Conservation (phyloP, 1,140 invertebrate genomes). For the Drosophila subobscura region DNA sequence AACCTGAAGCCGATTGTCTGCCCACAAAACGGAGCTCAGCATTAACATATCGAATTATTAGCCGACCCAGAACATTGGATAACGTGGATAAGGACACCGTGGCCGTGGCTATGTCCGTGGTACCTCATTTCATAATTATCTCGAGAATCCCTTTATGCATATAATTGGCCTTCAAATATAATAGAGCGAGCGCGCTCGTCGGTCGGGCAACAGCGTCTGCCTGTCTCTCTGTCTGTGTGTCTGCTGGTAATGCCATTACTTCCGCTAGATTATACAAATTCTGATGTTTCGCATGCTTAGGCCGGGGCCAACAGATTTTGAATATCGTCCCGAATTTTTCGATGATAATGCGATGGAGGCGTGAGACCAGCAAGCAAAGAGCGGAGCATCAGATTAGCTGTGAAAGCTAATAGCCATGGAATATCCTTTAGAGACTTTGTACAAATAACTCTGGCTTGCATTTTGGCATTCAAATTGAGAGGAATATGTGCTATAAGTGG, state of each 20-base stretch:
- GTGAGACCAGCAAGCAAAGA: neutral
- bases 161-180: constrained; percentile 77
- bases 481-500: too few relatives aligned
- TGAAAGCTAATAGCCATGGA: too few relatives aligned
- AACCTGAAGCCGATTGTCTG: constrained; percentile 60
- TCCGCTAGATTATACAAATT: constrained; percentile 61
- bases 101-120: constrained; percentile 11
- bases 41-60: constrained; percentile 83
- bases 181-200: constrained; percentile 35
- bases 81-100: constrained; percentile 67
- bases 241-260: constrained; percentile 61
- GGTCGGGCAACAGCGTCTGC: constrained; percentile 47
- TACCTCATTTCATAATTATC: constrained; percentile 75
- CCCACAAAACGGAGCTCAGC: constrained; percentile 49
- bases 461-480: too few relatives aligned
- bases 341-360: constrained; percentile 17
- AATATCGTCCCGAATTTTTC: constrained; percentile 10
- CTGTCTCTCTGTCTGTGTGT: constrained; percentile 18
- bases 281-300: constrained; percentile 26
- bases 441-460: too few relatives aligned
- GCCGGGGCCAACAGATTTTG: constrained; percentile 8
- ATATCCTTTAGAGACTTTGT: too few relatives aligned
- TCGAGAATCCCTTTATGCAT: constrained; percentile 71
- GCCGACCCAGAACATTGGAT: constrained; percentile 82
- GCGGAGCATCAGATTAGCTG: too few relatives aligned